A percentile compares a stretch with the other conserved stretches of the same genome.
Conservation (phyloP, 2,888 invertebrate genomes). For the Ornithoptera alexandrae region DNA sequence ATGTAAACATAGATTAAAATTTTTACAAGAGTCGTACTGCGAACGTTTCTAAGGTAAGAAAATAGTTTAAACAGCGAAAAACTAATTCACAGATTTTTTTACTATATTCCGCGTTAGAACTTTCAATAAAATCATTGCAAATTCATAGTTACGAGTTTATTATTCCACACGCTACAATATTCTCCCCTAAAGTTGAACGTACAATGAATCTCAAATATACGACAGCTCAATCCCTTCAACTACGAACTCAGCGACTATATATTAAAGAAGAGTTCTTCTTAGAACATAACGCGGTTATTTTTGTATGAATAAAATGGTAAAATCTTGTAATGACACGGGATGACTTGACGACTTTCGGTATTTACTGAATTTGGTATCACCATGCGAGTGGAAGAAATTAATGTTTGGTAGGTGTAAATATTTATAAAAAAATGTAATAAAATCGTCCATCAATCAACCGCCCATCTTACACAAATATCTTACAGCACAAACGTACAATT, state of each 20-base stretch:
- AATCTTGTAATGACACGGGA: not conserved
- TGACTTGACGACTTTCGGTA: not conserved
- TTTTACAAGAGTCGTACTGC: too few species aligned
- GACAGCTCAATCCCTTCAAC: constrained; percentile 8
- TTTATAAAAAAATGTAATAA: constrained; percentile 18
- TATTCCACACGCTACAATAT: constrained; percentile 4
- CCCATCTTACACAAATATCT: constrained; percentile 10
- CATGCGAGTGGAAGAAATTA: not conserved
- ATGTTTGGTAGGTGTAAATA: not conserved
- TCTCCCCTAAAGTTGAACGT: constrained; percentile 8
- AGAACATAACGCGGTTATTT: not conserved
- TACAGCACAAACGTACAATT: constrained; percentile 18
- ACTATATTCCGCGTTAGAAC: not conserved
- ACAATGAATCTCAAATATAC: constrained; percentile 10
- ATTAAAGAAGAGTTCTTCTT: not conserved
- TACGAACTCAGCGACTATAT: constrained; percentile 1
- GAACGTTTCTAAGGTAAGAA: not conserved
- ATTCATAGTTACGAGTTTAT: constrained; percentile 9
- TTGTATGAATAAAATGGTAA: not conserved
- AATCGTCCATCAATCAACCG: constrained; percentile 17
- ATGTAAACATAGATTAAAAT: too few species aligned
- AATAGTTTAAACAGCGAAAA: not conserved
- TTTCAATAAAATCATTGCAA: constrained; percentile 4
- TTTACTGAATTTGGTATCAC: not conserved
- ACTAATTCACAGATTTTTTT: not conserved